Percentiles rank a stretch among this genome's conserved stretches.
Evolutionary conservation across 2,113 vertebrate species (phyloP).

Genomic region (Nannobrachium achirus): DNA sequence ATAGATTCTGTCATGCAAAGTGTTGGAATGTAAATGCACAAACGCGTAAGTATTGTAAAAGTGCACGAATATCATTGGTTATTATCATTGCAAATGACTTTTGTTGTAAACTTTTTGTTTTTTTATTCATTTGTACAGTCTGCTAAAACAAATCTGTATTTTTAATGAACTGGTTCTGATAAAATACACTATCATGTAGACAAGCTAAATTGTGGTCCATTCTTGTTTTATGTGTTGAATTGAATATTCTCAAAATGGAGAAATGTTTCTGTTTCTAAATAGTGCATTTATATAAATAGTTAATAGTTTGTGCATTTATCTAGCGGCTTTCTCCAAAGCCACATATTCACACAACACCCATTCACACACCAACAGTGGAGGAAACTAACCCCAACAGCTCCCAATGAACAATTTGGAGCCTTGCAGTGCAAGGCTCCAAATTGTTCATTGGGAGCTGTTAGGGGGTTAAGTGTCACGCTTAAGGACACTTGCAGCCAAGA

Average conservation of each 20-base stretch:
- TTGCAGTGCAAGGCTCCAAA: too few species aligned
- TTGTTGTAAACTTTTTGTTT: conserved; percentile 82
- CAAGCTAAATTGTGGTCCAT: conserved; percentile 29
- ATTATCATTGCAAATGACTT: conserved; percentile 77
- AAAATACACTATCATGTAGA: conserved; percentile 55
- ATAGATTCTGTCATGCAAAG: conserved; percentile 50
- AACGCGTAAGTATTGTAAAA: conserved; percentile 68
- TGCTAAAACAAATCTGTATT: conserved; percentile 60
- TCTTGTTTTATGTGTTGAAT: conserved; percentile 37
- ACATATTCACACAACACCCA: too few species aligned
- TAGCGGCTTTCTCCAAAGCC: too few species aligned
- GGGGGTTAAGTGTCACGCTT: too few species aligned
- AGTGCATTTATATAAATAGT: too few species aligned
- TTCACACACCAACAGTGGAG: too few species aligned
- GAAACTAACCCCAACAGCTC: too few species aligned
- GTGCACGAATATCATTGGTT: conserved; percentile 68
- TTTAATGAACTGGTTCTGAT: conserved; percentile 68
- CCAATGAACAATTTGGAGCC: too few species aligned
- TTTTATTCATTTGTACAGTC: conserved; percentile 87
- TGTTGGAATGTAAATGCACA: conserved; percentile 78
- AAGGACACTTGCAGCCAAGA: too few species aligned
- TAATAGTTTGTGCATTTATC: too few species aligned
- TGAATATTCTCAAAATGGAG: neutral
- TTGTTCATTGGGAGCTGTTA: too few species aligned
- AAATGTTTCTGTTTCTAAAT: too few species aligned